Evolutionary conservation across 2,888 invertebrate genomes (phyloP).

Genomic region (Odontomyia ornata): DNA sequence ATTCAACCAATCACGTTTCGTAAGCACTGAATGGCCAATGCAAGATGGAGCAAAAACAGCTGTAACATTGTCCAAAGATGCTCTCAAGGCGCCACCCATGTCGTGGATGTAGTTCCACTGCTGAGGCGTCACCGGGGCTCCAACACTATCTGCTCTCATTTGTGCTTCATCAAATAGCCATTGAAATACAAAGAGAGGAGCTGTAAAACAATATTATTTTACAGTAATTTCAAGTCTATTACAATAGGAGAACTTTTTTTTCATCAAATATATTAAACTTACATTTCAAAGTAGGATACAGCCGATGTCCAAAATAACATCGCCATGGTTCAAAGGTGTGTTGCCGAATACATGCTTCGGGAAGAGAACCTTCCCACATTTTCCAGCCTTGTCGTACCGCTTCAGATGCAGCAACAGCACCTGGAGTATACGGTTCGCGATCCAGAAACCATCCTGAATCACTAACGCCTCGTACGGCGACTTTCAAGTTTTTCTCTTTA

Average conservation of each 20-base stretch:
- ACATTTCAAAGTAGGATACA: conserved; percentile 86
- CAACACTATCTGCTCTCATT: conserved; percentile 91
- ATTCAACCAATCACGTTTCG: conserved; percentile 86
- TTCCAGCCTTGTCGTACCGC: conserved; percentile 79
- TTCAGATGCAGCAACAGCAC: conserved; percentile 71
- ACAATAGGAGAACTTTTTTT: too few relatives aligned
- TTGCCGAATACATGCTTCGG: conserved; percentile 76
- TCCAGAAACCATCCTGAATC: conserved; percentile 97
- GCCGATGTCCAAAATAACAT: conserved; percentile 90
- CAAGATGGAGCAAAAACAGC: conserved; percentile 94
- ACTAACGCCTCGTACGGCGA: conserved; percentile 83
- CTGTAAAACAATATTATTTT: conserved; percentile 63
- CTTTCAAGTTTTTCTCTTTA: conserved; percentile 67
- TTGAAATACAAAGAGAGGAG: conserved; percentile 92
- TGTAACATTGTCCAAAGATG: conserved; percentile 83
- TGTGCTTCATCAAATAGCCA: conserved; percentile 96
- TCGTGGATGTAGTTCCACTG: conserved; percentile 95
- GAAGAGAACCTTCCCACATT: conserved; percentile 82
- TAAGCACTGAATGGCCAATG: conserved; percentile 89
- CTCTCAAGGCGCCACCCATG: conserved; percentile 84
- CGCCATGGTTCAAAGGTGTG: conserved; percentile 83
- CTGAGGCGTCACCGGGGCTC: conserved; percentile 85
- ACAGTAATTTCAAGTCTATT: conserved; percentile 12
- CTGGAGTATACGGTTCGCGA: conserved; percentile 77
- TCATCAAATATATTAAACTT: conserved; percentile 56